Conservation (phyloP, 2,888 invertebrate species). For the Caenorhabditis wallacei region DNA sequence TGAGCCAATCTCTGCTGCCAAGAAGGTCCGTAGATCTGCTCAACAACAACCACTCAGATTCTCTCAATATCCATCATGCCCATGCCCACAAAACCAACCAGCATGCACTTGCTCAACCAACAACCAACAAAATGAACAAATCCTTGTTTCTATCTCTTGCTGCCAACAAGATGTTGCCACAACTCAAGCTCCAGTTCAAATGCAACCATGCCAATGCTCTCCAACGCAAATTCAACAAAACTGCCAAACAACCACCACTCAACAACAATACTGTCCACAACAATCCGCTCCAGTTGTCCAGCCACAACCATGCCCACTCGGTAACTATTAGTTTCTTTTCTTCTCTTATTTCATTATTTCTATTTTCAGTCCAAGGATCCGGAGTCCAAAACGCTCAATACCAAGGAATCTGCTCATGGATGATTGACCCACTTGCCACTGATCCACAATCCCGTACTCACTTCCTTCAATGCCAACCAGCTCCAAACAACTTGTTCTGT, state of each 20-base stretch:
- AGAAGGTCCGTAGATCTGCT: constrained; percentile 73
- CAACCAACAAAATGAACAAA: constrained; percentile 72
- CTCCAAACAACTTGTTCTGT: constrained; percentile 82
- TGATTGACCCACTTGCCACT: constrained; percentile 82
- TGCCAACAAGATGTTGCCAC: constrained; percentile 69
- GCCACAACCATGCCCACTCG: constrained; percentile 82
- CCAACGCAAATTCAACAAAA: constrained; percentile 69
- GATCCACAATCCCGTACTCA: constrained; percentile 78
- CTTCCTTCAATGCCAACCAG: constrained; percentile 82
- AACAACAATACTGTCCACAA: constrained; percentile 81
- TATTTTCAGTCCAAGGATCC: constrained; percentile 78
- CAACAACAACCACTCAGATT: constrained; percentile 63
- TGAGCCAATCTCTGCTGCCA: constrained; percentile 76
- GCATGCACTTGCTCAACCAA: constrained; percentile 74
- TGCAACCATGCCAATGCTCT: constrained; percentile 64
- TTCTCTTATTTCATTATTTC: background rate
- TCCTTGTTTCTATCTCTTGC: constrained; percentile 74
- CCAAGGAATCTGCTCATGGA: constrained; percentile 83
- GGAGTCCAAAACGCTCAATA: constrained; percentile 81
- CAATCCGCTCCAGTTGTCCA: constrained; percentile 78
- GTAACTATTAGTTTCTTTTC: constrained; percentile 49
- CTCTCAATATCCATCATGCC: constrained; percentile 76
- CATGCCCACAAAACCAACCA: constrained; percentile 76
- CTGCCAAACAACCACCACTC: constrained; percentile 81
- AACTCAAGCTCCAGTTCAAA: constrained; percentile 65